Evolutionary conservation across 1,140 invertebrate genomes (phyloP), one percentile per base, ranked within the genome.

Genomic region (Eupristina koningsbergeri): DNA sequence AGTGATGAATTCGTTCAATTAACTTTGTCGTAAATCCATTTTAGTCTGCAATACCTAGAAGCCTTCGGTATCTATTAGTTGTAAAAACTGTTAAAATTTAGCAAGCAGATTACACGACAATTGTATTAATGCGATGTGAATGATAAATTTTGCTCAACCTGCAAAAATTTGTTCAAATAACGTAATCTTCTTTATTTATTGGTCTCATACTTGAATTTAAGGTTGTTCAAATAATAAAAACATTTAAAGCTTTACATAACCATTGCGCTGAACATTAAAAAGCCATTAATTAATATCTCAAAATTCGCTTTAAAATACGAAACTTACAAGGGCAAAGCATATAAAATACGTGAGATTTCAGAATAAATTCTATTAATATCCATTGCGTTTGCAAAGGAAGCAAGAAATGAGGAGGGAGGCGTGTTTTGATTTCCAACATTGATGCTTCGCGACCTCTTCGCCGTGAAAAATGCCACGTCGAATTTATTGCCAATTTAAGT

Each of bases 381-480:
- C 29, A 45, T 73, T 47, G 39, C 69, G 39, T 26, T 39, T 71
- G 29, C 3, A 45, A 29, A 73, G 69, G 36, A 73, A 73, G 36
- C 26, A 19, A n/a, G 39, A n/a, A 45, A 19, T 5, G 36, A n/a
- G 29, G 6, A n/a, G 2, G 29, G 17, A 69, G 41, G n/a, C 50
- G 15, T 81, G n/a, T 81, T 81, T 81, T 81, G 80, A 81, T 81
- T 74, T 61, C 47, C 63, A 73, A 41, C 67, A 71, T 71, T 80
- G 50, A 61, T 26, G 53, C 26, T 26, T 15, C 39, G 47, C 17
- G 47, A 74, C 53, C 34, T 74, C 63, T 74, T 61, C n/a, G 26
- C 69, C 22, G 34, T 41, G 47, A 73, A 80, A n/a, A 73, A 80
- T 47, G 19, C 19, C 74, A 58, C 31, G 31, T 76, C 34, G 19